Base-by-base conservation (phyloP, 2,113 vertebrate species). In the Sphaerodactylus townsendi region DNA sequence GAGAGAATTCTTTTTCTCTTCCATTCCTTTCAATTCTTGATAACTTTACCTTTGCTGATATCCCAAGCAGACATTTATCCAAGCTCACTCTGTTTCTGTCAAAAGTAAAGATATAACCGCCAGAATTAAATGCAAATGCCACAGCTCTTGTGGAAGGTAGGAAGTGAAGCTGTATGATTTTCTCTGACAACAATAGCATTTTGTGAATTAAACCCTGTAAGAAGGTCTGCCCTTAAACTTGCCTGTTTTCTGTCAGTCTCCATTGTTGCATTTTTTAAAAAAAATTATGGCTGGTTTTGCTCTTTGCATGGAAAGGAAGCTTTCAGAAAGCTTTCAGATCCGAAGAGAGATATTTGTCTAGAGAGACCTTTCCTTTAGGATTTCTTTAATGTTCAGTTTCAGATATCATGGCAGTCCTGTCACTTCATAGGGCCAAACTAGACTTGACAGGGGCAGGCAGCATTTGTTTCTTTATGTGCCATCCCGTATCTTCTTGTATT, bases 111-210 rank as follows among this genome's bases (percentile, higher is more conserved):
- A 69, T 84, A 35, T 25, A 92, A 39, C 53, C 82, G 77, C 90
- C 86, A 73, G 50, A 92, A 86, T 46, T 72, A 93, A 91, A 93
- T 88, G 89, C 87, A 93, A 90, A 88, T 91, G 84, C 87, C 86
- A 87, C 71, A 30, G 78, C 83, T 85, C 65, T 72, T 41, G 10
- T 7, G 76, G 83, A 82, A 88, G 82, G 70, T 71, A 41, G 77
- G 35, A 83, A 84, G 81, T 59, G 33, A 50, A 68, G 48, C 86
- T 75, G 78, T 39, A n/a, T 81, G 33, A 53, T 41, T 85, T 85
- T 82, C 85, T 85, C 82, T 79, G 85, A 77, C 83, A 90, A 77
- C 79, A 2, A 1, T 56, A 75, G 62, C 72, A 39, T 72, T 75
- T 86, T 89, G 78, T 81, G 83, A 88, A 90, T 87, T 79, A 85